These are phyloP conservation scores for Scolopax mira DNA, from an alignment of 2,113 vertebrate genomes.

Conservation along the genomic window DNA sequence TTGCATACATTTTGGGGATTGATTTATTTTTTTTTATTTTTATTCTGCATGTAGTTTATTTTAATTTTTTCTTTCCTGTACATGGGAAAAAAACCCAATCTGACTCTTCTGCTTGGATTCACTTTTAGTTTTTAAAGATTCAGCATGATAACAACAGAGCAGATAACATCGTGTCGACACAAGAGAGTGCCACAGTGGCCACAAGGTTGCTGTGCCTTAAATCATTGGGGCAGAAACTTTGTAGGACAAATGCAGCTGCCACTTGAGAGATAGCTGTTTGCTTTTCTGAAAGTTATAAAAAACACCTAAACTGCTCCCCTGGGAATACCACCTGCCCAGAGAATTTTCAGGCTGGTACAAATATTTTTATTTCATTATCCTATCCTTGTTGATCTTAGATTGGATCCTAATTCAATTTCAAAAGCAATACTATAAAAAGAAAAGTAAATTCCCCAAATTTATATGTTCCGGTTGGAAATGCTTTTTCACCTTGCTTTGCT, in stretches of 20 bases:
- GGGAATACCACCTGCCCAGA: not conserved
- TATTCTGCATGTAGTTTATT: not conserved
- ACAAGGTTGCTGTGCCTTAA: not conserved
- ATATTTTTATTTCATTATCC: not conserved
- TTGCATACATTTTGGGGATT: not conserved
- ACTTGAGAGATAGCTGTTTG: not conserved
- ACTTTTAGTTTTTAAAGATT: not conserved
- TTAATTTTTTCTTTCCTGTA: not conserved
- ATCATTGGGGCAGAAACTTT: not conserved
- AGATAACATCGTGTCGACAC: not conserved
- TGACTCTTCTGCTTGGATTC: not conserved
- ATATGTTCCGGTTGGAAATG: not conserved
- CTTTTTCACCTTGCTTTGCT: not conserved
- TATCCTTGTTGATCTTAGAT: not conserved
- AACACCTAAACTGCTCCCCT: not conserved
- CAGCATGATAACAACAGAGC: not conserved
- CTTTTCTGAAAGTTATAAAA: not conserved
- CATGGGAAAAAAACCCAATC: fast-evolving
- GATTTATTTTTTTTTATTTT: not conserved
- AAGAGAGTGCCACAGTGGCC: not conserved
- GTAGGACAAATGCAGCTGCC: not conserved
- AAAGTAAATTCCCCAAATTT: not conserved
- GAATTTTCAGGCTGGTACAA: not conserved
- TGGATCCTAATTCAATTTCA: not conserved
- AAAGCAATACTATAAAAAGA: not conserved